Conservation (phyloP, 1,140 invertebrate species). For the Drosophila erecta region DNA sequence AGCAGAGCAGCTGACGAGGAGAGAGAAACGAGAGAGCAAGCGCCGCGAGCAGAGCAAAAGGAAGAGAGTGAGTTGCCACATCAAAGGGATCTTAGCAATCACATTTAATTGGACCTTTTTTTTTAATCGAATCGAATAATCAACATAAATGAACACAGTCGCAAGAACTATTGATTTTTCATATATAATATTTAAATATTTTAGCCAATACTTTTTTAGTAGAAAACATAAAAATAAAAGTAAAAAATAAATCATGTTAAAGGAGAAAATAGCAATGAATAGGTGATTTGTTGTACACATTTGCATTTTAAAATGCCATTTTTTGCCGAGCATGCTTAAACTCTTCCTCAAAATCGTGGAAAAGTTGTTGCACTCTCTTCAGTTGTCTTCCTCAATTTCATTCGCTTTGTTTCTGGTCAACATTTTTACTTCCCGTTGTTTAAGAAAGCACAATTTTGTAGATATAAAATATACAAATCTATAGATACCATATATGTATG, state of each 20-base stretch:
- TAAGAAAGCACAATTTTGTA: constrained; percentile 18
- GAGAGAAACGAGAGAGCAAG: constrained; percentile 16
- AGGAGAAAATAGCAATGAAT: too few species aligned
- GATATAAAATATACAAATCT: constrained; percentile 11
- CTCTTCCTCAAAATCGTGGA: constrained; percentile 12
- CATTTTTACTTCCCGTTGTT: constrained; percentile 33
- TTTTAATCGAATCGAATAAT: background rate
- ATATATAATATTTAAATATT: too few species aligned
- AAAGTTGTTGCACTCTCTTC: constrained; percentile 25
- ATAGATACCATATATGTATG: constrained; percentile 11
- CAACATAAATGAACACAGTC: too few species aligned
- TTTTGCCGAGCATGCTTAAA: background rate
- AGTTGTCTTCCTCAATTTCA: background rate
- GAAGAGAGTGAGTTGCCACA: background rate
- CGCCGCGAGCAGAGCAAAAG: background rate
- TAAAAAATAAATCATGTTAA: background rate
- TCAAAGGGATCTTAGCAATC: constrained; percentile 24
- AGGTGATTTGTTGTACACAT: background rate
- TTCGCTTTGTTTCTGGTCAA: constrained; percentile 19
- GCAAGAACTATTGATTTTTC: too few species aligned
- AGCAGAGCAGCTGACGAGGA: constrained; percentile 3
- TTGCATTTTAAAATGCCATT: too few species aligned
- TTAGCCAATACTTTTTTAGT: background rate
- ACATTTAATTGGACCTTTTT: background rate
- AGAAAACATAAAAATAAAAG: background rate